Evolutionary conservation across 2,797 vertebrate species (phyloP).

Genomic region (Sebastes kiyomatsui): DNA sequence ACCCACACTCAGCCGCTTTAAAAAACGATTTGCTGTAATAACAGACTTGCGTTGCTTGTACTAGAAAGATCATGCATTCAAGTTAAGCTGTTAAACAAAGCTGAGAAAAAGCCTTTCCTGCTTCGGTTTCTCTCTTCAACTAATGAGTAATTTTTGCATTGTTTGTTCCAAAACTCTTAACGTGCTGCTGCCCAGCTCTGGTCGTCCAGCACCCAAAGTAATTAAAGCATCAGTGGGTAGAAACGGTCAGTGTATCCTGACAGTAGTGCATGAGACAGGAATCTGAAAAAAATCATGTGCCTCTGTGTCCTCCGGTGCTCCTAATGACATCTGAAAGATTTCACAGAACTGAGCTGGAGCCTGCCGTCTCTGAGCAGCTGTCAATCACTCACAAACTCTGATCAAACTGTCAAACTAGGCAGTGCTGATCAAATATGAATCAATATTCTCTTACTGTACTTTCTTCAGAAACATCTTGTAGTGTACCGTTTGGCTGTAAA

Average conservation of each 20-base stretch:
- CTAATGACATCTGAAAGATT: neutral
- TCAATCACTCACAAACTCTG: neutral
- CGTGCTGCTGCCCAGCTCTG: neutral
- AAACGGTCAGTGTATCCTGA: neutral
- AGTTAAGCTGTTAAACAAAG: neutral
- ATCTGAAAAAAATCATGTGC: neutral
- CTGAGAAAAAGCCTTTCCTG: neutral
- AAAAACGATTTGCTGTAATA: neutral
- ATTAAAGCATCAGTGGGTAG: neutral
- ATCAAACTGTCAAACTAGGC: neutral
- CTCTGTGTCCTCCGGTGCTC: neutral
- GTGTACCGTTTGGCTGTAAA: neutral
- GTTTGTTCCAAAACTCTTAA: neutral
- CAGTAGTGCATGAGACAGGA: no score
- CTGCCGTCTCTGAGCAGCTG: neutral
- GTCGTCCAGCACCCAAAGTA: neutral
- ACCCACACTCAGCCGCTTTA: neutral
- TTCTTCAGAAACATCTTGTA: neutral
- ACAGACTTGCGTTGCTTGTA: neutral
- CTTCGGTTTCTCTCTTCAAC: neutral
- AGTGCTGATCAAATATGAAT: neutral
- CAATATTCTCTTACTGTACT: neutral
- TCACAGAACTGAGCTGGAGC: neutral
- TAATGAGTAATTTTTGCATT: neutral
- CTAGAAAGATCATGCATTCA: neutral